A percentile compares a stretch with the other conserved stretches of the same genome.
Conservation (phyloP, 2,113 vertebrate genomes). For the Pygathrix nemaeus region DNA sequence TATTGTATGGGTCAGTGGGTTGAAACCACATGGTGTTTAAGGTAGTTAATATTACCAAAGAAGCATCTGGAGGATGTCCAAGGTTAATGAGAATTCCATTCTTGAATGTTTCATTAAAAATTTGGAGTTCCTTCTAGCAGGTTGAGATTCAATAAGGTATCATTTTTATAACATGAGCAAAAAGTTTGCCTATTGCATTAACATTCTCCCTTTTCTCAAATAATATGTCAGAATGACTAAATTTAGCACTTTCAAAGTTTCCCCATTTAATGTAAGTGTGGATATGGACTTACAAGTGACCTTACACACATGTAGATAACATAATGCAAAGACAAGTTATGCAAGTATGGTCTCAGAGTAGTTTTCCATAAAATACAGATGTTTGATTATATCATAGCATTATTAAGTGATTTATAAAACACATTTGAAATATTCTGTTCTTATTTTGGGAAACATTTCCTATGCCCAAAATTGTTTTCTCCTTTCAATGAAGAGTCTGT, state of each 20-base stretch:
- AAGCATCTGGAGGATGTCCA: constrained; percentile 69
- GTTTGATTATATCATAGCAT: not conserved
- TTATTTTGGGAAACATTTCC: not conserved
- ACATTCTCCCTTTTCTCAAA: not conserved
- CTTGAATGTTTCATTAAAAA: constrained; percentile 6
- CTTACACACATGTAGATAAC: not conserved
- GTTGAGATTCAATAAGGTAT: not conserved
- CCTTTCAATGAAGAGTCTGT: not conserved
- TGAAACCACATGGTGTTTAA: constrained; percentile 37
- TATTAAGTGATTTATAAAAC: not conserved
- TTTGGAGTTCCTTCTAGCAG: not conserved
- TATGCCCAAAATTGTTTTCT: not conserved
- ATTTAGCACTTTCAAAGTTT: not conserved
- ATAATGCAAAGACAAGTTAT: not conserved
- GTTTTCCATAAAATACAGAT: not conserved
- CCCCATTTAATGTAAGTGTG: not conserved
- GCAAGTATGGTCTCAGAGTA: not conserved
- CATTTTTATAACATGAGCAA: constrained; percentile 7
- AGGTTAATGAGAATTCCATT: constrained; percentile 77
- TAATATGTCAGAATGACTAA: not conserved
- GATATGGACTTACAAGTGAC: not conserved
- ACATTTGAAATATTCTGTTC: not conserved
- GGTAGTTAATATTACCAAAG: constrained; percentile 69
- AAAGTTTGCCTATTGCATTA: constrained; percentile 13
- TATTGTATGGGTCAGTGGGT: constrained; percentile 68